Base-by-base conservation (phyloP, 2,888 invertebrate genomes). In the Lycocerus yunnanus region DNA sequence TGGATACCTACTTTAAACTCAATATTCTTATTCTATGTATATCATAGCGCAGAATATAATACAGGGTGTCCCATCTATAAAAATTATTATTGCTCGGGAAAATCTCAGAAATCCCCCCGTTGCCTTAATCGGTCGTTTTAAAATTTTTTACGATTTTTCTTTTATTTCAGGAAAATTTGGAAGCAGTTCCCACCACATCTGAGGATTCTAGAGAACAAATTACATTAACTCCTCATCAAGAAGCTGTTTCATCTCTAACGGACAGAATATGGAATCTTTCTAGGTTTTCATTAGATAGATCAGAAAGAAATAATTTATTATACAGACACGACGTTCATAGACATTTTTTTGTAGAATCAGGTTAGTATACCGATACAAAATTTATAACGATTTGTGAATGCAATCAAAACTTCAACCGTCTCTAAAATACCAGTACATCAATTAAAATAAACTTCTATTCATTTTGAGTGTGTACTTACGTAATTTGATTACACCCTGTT, bases 401-500 rank as follows among this genome's bases (percentile, higher is more conserved):
- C 58, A 74, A 74, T 63, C 72, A 72, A 67, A 66, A 72, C 66
- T 75, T 69, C 69, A 66, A 68, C 58, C 69, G 80, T 76, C 75
- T 74, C 80, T 79, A 80, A 81, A 77, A 76, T 73, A 82, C 82
- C 21, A 58, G 68, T 72, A 76, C 75, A 78, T 78, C 78, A 81
- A 79, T 80, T 80, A 80, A 78, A 78, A 77, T 76, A 73, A 73
- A 80, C 80, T 79, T 78, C 82, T 82, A 84, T 84, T 83, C 83
- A 82, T 80, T 80, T 81, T 78, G 83, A 85, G 83, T 83, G 82
- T 83, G 82, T 83, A 82, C 83, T 83, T 84, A 83, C 79, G 80
- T 84, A 83, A 85, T 84, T 85, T 85, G 85, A 85, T 85, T 85
- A 85, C 85, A 85, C 83, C 84, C 84, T 83, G 83, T 83, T 84